Evolutionary conservation across 1,140 invertebrate genomes (phyloP).

Genomic region (Andrena cerasifolii): DNA sequence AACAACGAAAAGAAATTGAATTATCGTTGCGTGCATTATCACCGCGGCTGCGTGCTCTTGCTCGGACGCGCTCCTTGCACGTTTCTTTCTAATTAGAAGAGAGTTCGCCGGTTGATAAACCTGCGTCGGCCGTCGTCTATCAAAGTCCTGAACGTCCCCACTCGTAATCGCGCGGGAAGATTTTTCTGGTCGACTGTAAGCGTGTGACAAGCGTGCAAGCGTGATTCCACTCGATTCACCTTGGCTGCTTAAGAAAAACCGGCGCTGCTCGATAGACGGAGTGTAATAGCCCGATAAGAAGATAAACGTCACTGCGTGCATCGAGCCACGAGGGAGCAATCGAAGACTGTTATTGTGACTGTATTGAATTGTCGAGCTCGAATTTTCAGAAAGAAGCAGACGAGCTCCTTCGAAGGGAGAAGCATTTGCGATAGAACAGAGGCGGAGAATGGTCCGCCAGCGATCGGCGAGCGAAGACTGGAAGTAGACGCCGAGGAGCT

Average conservation of each 20-base stretch:
- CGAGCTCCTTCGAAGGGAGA: no score
- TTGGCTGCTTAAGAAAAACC: constrained; percentile 9
- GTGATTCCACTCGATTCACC: constrained; percentile 13
- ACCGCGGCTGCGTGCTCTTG: background rate
- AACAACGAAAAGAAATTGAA: background rate
- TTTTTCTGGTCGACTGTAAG: background rate
- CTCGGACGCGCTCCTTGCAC: background rate
- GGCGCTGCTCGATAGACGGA: background rate
- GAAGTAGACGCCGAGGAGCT: no score
- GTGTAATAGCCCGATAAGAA: constrained; percentile 16
- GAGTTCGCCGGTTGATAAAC: background rate
- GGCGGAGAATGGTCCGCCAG: no score
- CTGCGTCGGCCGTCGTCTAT: no score
- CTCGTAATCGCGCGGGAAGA: no score
- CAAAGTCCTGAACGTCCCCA: background rate
- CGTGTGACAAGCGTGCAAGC: background rate
- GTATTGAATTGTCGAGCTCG: no score
- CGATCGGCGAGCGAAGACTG: no score
- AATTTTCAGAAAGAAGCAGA: no score
- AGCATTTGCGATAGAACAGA: no score
- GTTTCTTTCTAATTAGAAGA: background rate
- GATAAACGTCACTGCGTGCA: constrained; percentile 5
- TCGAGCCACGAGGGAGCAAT: constrained; percentile 1
- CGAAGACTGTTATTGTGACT: background rate
- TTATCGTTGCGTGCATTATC: background rate